Evolutionary conservation across 2,797 vertebrate species (phyloP).

Genomic region (Tenualosa thibaudeaui): DNA sequence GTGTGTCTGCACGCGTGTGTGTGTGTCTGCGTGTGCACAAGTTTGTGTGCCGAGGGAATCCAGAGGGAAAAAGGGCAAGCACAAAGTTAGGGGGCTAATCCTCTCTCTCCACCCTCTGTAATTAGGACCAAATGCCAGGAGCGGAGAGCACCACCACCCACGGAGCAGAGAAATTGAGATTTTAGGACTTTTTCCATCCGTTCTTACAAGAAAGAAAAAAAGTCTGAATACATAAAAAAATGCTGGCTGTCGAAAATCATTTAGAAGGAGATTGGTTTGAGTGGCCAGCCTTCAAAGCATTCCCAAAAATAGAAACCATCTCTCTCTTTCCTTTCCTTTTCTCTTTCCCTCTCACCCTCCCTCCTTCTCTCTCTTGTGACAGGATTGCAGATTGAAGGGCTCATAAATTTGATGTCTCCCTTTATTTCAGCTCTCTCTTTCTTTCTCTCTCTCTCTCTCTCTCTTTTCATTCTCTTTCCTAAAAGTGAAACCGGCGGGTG

Average conservation of each 20-base stretch:
- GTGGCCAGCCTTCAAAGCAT: constrained; percentile 62
- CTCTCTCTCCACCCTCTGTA: constrained; percentile 62
- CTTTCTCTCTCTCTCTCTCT: not conserved
- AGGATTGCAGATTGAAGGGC: constrained; percentile 24
- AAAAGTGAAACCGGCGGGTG: constrained; percentile 24
- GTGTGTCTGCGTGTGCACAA: too few relatives aligned
- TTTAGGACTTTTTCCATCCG: constrained; percentile 54
- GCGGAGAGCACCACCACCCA: constrained; percentile 59
- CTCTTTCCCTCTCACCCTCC: constrained; percentile 24
- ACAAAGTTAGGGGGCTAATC: constrained; percentile 64
- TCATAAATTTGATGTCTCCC: constrained; percentile 44
- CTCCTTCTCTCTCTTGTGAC: constrained; percentile 28
- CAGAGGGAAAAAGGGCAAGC: constrained; percentile 52
- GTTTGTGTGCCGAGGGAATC: constrained; percentile 19
- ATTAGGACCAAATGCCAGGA: constrained; percentile 62
- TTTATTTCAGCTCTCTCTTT: constrained; percentile 39
- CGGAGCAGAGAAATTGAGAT: constrained; percentile 64
- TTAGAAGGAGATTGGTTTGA: constrained; percentile 62
- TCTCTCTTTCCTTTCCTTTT: constrained; percentile 37
- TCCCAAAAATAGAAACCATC: constrained; percentile 59
- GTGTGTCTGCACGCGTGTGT: too few relatives aligned
- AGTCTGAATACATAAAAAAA: constrained; percentile 24
- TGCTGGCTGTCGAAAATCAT: constrained; percentile 62
- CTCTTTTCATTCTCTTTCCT: constrained; percentile 13
- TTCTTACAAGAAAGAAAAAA: constrained; percentile 21